Base-by-base conservation (phyloP, 2,888 invertebrate genomes). In the Sarcophaga subvicina region DNA sequence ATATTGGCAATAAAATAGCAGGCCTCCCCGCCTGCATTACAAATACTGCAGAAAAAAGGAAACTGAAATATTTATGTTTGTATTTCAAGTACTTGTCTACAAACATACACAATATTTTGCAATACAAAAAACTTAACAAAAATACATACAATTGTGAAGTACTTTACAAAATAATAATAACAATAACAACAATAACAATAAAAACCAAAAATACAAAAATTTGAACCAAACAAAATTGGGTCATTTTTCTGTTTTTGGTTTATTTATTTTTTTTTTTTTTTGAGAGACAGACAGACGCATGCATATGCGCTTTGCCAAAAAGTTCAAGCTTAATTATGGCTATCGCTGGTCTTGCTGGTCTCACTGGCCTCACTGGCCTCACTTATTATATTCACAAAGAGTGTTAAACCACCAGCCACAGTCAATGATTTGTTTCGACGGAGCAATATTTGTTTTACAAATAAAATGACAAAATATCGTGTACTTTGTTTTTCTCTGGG, bases 241-340 rank as follows among this genome's bases (percentile, higher is more conserved):
- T 78, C 12, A 78, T 60, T 67, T 83, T 72, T 78, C 22, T 27
- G 27, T 60, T n/a, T 71, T 71, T 77, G 22, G 12, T 54, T 10
- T 14, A 64, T 69, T n/a, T n/a, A n/a, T n/a, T n/a, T n/a, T n/a
- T n/a, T n/a, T n/a, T n/a, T n/a, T 37, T 37, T 37, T 37, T 10
- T 37, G 0, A 37, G 10, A 37, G 37, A 10, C 8, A 37, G 37
- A 10, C 8, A 37, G 59, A 70, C 63, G 64, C 54, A 37, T 27
- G 3, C 27, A 37, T 59, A 62, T 78, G 49, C 27, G 77, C 60
- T 67, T 37, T 83, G 83, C 77, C 83, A 83, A 83, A 78, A 77
- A 83, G 71, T 83, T 83, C 66, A 77, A 83, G 67, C 77, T 78
- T 83, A 83, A 67, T 77, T 77, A 66, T 81, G 69, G 20, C 64